A percentile compares a stretch with the other conserved stretches of the same genome.
Conservation (phyloP, 1,140 invertebrate genomes). For the Cylas formicarius region DNA sequence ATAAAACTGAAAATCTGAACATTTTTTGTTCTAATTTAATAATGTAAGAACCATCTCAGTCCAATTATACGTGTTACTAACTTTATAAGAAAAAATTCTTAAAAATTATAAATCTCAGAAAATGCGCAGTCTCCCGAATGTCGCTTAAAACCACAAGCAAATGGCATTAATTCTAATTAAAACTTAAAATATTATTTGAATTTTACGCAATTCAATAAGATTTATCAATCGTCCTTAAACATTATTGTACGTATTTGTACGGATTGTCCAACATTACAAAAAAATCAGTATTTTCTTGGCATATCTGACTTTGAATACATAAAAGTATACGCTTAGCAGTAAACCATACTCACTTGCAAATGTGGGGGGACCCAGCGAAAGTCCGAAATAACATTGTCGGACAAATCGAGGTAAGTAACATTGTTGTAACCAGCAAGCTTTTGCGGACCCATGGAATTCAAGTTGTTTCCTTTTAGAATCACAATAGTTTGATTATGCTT, state of each 20-base stretch:
- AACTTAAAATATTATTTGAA: not conserved
- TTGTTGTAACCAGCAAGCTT: not conserved
- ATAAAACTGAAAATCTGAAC: no score
- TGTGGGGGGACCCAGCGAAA: not conserved
- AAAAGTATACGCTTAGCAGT: not conserved
- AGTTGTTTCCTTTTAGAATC: not conserved
- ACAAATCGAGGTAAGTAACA: not conserved
- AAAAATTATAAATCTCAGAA: no score
- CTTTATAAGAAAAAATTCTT: no score
- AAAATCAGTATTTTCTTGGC: no score
- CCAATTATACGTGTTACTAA: no score
- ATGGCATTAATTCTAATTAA: conserved; percentile 4
- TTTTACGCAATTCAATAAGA: not conserved
- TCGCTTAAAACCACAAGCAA: no score
- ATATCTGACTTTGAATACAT: no score
- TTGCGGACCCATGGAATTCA: not conserved
- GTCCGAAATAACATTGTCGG: not conserved
- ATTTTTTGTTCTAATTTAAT: no score
- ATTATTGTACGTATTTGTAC: no score
- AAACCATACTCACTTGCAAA: not conserved
- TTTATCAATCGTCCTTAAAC: not conserved
- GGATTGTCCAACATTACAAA: no score
- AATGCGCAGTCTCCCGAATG: no score
- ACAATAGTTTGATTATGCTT: not conserved
- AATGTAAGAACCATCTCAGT: no score